Base-by-base conservation (phyloP, 2,113 vertebrate species). In the Pleuronectes platessa region DNA sequence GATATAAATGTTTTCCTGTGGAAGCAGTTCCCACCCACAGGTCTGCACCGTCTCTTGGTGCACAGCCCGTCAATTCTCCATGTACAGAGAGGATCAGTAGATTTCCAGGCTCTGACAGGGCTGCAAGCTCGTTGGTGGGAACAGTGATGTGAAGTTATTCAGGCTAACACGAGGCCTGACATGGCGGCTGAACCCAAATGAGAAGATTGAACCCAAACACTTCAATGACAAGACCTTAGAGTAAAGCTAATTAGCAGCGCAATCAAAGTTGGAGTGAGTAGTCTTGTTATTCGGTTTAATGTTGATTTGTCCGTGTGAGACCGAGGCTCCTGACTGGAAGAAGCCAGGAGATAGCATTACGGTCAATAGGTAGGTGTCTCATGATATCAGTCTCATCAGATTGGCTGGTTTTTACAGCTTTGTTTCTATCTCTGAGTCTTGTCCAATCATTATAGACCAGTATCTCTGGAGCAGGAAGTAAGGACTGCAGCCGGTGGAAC, bases 391-490 rank as follows among this genome's bases (percentile, higher is more conserved):
- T 1, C 67, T 51, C 59, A 87, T 91, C 91, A 86, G 78, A 92
- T 88, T 83, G 85, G 89, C 68, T 14, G 12, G 45, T 85, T 86
- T 56, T 90, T 65, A 45, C 86, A 71, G 87, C 90, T 88, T 73
- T 0, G 20, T 78, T 86, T 87, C 86, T 78, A 88, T 88, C 87
- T 85, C 82, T 76, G 81, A 71, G 79, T 72, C 78, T 74, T 17
- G 88, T 81, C 89, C 90, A 90, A 89, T 94, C 94, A 86, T 93
- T 93, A 90, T 81, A 90, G 87, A 81, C 89, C 78, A 83, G 88
- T 90, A 92, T 94, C 91, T 93, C 54, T 70, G 69, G 61, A 88
- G 86, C 91, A 93, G 93, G 93, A 95, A 94, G 92, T 90, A 89
- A 87, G 90, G 89, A 90, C 90, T 92, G 90, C 40, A 56, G 79